Evolutionary conservation across 2,797 vertebrate species (phyloP).

Genomic region (Nyctibius grandis): DNA sequence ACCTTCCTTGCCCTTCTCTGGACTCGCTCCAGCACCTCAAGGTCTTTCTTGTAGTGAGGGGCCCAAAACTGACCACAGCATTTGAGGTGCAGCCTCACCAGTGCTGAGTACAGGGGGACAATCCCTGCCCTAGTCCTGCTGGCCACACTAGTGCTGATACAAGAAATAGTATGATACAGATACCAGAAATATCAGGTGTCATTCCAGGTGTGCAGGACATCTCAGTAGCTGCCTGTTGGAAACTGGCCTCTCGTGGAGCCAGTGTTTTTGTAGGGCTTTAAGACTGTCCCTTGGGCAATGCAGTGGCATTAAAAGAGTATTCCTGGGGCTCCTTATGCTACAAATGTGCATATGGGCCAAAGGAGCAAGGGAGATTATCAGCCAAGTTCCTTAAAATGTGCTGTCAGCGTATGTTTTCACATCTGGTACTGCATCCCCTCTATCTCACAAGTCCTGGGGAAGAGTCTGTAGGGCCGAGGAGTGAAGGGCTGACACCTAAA

Average conservation of each 20-base stretch:
- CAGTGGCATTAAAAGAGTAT: neutral
- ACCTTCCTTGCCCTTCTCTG: too few species aligned
- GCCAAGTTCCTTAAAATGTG: neutral
- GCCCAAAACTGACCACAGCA: too few species aligned
- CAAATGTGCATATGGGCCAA: neutral
- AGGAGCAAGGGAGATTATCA: neutral
- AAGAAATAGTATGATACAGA: too few species aligned
- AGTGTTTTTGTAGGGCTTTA: neutral
- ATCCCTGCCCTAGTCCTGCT: too few species aligned
- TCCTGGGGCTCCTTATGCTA: neutral
- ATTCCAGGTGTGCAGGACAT: neutral
- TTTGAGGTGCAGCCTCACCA: too few species aligned
- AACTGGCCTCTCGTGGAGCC: neutral
- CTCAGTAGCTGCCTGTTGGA: neutral
- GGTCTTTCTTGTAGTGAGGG: too few species aligned
- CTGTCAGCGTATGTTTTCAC: neutral
- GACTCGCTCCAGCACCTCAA: too few species aligned
- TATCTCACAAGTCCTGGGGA: neutral
- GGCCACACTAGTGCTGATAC: too few species aligned
- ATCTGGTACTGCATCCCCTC: too few species aligned
- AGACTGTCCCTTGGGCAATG: neutral
- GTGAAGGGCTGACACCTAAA: neutral
- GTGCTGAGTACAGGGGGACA: too few species aligned
- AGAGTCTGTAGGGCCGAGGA: neutral
- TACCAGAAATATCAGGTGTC: neutral